phyloP scores from a whole-genome alignment of 2,113 vertebrate species.

The Planiliza haematocheilus region DNA sequence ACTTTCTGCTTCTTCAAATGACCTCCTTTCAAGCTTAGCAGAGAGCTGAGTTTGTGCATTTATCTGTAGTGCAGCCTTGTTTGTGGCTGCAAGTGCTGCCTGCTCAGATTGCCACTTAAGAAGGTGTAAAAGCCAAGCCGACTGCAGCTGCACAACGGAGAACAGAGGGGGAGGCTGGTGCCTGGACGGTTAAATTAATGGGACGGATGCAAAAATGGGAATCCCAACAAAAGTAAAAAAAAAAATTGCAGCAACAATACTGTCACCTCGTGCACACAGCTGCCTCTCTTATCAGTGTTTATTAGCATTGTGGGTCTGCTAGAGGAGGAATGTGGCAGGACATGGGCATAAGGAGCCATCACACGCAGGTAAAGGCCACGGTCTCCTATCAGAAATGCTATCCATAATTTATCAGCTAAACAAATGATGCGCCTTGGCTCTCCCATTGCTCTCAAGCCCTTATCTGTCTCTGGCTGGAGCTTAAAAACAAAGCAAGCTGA shows the following conservation, averaged over 20 bases:
- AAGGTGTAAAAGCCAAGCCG: conserved; percentile 56
- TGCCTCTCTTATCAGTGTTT: conserved; percentile 13
- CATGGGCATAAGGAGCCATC: neutral
- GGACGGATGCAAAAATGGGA: neutral
- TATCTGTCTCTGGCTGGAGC: conserved; percentile 13
- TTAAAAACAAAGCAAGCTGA: conserved; percentile 34
- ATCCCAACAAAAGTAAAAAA: conserved; percentile 1
- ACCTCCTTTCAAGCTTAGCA: neutral
- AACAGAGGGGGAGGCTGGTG: neutral
- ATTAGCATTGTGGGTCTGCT: conserved; percentile 13
- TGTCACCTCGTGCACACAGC: neutral
- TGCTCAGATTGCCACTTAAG: conserved; percentile 50
- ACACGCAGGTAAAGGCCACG: conserved; percentile 49
- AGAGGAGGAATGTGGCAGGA: conserved; percentile 16
- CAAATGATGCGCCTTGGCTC: conserved; percentile 52
- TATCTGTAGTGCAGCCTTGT: conserved; percentile 22
- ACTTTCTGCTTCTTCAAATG: conserved; percentile 20
- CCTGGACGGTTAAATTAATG: conserved; percentile 34
- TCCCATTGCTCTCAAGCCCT: conserved; percentile 50
- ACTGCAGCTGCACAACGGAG: conserved; percentile 56
- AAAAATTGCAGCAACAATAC: neutral
- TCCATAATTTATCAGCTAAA: conserved; percentile 61
- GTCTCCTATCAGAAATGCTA: conserved; percentile 40
- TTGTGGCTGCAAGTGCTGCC: conserved; percentile 31
- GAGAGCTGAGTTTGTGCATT: conserved; percentile 27